Evolutionary conservation across 2,888 invertebrate genomes (phyloP).

Genomic region (Philereme vetulata): DNA sequence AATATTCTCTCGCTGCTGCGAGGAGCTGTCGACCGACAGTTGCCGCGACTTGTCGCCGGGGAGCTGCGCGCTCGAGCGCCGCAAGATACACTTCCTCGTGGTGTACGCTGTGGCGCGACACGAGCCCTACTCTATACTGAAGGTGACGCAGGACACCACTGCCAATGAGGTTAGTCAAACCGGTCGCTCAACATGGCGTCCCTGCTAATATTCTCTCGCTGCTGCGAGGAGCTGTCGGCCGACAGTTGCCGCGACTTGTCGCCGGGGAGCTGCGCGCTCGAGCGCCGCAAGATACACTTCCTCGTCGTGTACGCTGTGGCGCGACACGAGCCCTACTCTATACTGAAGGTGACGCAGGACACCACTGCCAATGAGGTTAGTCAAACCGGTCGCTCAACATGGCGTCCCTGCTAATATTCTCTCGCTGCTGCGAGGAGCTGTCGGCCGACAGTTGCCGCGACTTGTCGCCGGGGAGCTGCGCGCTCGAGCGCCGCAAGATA

Average conservation of each 20-base stretch:
- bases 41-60: conserved; percentile 61
- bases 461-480: conserved; percentile 60
- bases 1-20: conserved; percentile 93
- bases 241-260: conserved; percentile 61
- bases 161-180: conserved; percentile 93
- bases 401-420: conserved; percentile 95
- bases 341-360: conserved; percentile 95
- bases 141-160: conserved; percentile 95
- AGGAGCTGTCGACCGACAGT: conserved; percentile 87
- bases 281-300: conserved; percentile 92
- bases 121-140: conserved; percentile 94
- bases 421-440: conserved; percentile 92
- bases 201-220: conserved; percentile 93
- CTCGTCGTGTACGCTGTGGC: conserved; percentile 94
- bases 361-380: conserved; percentile 93
- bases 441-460: conserved; percentile 77
- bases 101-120: conserved; percentile 94
- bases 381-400: conserved; percentile 93
- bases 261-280: conserved; percentile 61
- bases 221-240: conserved; percentile 91
- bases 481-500: conserved; percentile 86
- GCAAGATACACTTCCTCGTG: conserved; percentile 95
- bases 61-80: conserved; percentile 68
- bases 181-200: conserved; percentile 94
- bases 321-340: conserved; percentile 94